Evolutionary conservation across 1,140 invertebrate genomes (phyloP), one percentile per base, ranked within the genome.

Genomic region (Drosophila dunni): DNA sequence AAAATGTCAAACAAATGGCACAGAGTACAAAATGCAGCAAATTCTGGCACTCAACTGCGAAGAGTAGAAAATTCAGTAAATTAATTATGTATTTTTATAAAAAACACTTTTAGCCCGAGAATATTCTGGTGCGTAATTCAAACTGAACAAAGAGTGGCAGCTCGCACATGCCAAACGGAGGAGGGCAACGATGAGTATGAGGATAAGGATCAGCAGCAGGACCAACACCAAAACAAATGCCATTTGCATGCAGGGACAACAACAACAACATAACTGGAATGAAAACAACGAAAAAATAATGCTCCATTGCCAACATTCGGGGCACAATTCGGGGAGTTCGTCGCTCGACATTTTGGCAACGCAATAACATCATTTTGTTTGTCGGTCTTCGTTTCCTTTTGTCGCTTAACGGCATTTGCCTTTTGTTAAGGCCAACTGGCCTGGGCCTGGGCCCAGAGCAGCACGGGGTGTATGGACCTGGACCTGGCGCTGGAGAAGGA

Each of bases 361-460:
- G 73, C 77, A 76, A 67, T 75, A 75, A 78, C 65, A 75, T 71
- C 54, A 76, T 79, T 75, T 76, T 79, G 63, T 72, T 75, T 78
- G 51, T 63, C 66, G 38, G 51, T 72, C 15, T 62, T 40, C 63
- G 13, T 11, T 45, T 48, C 20, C 64, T 68, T 56, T 62, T 72
- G 63, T 17, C 69, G 75, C 75, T 73, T 77, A 76, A 67, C 68
- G 65, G 62, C 57, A 70, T 84, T 84, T 70, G 61, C 73, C 62
- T 66, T 66, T 72, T 53, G 62, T 72, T 65, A 45, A 45, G 46
- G 29, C n/a, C 65, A 51, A 51, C 50, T 51, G 50, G 50, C 50
- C 24, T 46, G 33, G 50, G 50, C 50, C 24, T 46, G 33, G 34
- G 58, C 45, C 38, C 38, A 8, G 20, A 4, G 4, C 24, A 29